phyloP scores from a whole-genome alignment of 2,888 invertebrate species.

The Nomada fucata region DNA sequence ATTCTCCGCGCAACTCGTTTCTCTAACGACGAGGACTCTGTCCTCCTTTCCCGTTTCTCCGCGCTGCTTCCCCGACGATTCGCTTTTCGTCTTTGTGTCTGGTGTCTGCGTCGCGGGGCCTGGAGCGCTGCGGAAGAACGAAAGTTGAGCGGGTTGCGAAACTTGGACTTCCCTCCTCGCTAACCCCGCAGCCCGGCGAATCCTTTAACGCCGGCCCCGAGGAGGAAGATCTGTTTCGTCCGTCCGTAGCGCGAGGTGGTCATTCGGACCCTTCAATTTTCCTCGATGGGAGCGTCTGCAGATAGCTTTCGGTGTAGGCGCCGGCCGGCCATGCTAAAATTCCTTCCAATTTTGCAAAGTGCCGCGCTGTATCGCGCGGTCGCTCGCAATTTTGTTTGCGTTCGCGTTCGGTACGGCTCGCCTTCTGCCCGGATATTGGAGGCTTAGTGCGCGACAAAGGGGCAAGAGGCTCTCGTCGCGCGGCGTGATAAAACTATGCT shows the following conservation, averaged over 20 bases:
- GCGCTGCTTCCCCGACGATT: slow-evolving; percentile 17
- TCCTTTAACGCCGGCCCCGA: slow-evolving; percentile 20
- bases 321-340: slow-evolving; percentile 17
- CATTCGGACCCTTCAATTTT: background rate
- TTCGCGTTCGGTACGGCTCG: background rate
- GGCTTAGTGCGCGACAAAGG: slow-evolving; percentile 47
- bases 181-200: background rate
- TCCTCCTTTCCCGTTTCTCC: slow-evolving; percentile 2
- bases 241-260: background rate
- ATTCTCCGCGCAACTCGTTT: slow-evolving; percentile 55
- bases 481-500: slow-evolving; percentile 51
- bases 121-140: background rate
- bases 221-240: slow-evolving; percentile 30
- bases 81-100: slow-evolving; percentile 57
- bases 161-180: background rate
- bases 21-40: slow-evolving; percentile 56
- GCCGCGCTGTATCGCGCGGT: background rate
- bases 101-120: slow-evolving; percentile 51
- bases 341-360: slow-evolving; percentile 42
- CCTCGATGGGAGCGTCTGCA: background rate
- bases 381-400: slow-evolving; percentile 36
- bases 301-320: background rate
- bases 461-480: slow-evolving; percentile 27
- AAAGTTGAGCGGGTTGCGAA: slow-evolving; percentile 1
- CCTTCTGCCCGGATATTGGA: background rate